Percentiles rank a stretch among this genome's conserved stretches.
Conservation (phyloP, 1,140 invertebrate genomes). For the Euwallacea fornicatus region DNA sequence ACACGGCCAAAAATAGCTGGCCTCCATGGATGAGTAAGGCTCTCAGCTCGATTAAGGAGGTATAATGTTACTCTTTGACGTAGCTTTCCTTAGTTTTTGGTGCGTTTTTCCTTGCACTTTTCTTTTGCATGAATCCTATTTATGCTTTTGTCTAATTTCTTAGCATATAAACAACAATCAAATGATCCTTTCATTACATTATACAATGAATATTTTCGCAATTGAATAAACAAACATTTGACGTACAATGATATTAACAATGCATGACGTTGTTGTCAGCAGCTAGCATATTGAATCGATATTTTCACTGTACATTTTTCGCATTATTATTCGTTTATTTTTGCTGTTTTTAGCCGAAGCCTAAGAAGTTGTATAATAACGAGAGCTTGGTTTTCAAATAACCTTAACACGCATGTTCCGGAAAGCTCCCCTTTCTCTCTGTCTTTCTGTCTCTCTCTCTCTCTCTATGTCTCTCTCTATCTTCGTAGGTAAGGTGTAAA, state of each 20-base stretch:
- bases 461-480: neutral
- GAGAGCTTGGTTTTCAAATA: conserved; percentile 2
- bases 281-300: no score
- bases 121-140: no score
- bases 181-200: no score
- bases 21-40: conserved; percentile 91
- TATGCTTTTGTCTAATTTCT: no score
- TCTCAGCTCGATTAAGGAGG: conserved; percentile 57
- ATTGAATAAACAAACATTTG: no score
- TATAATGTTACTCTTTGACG: neutral
- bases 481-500: no score
- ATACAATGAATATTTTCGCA: no score
- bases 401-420: neutral
- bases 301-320: neutral
- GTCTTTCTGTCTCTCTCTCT: no score
- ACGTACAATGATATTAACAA: no score
- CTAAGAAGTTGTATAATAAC: conserved; percentile 18
- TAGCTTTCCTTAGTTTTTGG: neutral
- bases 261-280: no score
- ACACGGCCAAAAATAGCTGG: conserved; percentile 75
- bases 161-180: no score
- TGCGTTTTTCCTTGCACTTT: no score
- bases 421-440: neutral
- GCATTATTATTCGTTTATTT: neutral
- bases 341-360: conserved; percentile 16